Conservation (phyloP, 2,797 vertebrate genomes). For the Sebastes variabilis region DNA sequence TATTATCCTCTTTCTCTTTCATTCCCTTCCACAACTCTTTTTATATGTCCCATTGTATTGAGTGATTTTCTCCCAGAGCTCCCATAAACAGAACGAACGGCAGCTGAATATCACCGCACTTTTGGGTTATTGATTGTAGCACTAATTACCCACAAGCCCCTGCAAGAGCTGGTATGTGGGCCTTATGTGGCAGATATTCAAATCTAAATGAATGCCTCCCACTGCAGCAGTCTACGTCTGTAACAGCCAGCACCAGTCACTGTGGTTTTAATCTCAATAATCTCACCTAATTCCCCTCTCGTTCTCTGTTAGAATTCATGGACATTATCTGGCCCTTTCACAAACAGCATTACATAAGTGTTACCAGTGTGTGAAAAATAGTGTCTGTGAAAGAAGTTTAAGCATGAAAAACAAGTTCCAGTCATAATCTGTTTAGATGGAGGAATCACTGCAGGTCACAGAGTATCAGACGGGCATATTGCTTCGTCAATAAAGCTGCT, state of each 20-base stretch:
- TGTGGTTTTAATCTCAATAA: constrained; percentile 67
- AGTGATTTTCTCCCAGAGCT: constrained; percentile 31
- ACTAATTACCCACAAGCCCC: constrained; percentile 75
- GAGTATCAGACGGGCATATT: constrained; percentile 37
- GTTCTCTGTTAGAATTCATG: constrained; percentile 55
- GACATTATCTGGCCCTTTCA: constrained; percentile 53
- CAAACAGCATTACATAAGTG: constrained; percentile 39
- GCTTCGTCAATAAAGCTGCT: constrained; percentile 55
- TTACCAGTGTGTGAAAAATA: constrained; percentile 37
- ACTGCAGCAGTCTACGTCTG: constrained; percentile 44
- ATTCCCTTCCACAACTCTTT: constrained; percentile 14
- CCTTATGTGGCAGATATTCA: constrained; percentile 62
- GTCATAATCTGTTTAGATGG: constrained; percentile 49
- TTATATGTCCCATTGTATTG: constrained; percentile 20
- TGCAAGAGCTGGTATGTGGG: constrained; percentile 37
- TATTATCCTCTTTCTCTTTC: constrained; percentile 24
- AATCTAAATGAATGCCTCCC: constrained; percentile 63
- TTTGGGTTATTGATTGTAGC: constrained; percentile 66
- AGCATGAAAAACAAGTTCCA: constrained; percentile 60
- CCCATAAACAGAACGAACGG: constrained; percentile 35
- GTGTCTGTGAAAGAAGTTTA: constrained; percentile 48
- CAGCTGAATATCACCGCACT: constrained; percentile 50
- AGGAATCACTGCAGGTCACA: constrained; percentile 46
- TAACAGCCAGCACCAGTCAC: constrained; percentile 43
- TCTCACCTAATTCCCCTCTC: constrained; percentile 59